Evolutionary conservation across 2,797 vertebrate genomes (phyloP), one percentile per base, ranked within the genome.

Genomic region (Scyliorhinus canicula): DNA sequence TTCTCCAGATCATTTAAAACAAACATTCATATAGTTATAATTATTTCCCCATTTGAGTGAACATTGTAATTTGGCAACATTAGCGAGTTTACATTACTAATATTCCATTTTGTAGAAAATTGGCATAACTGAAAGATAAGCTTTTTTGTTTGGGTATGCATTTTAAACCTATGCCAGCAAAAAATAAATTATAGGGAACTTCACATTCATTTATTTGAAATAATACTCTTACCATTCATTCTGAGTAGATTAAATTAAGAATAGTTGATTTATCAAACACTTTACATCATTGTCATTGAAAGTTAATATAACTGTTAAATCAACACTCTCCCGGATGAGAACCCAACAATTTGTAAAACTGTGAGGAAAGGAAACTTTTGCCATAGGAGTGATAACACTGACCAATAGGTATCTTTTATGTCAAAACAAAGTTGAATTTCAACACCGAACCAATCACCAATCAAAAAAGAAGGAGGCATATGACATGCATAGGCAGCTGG

Each of bases 171-270:
- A 91, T 91, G 88, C n/a, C 40, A 4, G 12, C 52, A 40, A 65
- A 63, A 8, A n/a, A 63, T n/a, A 91, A 65, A 44, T 91, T 44
- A 63, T 19, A 44, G 44, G 8, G n/a, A 91, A 65, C 9, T 63
- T 65, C 88, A 24, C 60, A 57, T 40, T 91, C 88, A 65, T 44
- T 91, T 91, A 91, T 44, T 91, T 40, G n/a, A 91, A 65, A 44
- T 91, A 9, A 91, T 91, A 40, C 16, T 3, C 57, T 91, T 91
- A 7, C 40, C 77, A 82, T 24, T 6, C 21, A 47, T 26, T 21
- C 5, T 47, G 21, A 82, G 44, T 82, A 82, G 71, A 91, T 65
- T 86, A 91, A 44, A 26, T 24, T 65, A 40, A 9, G 19, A 65
- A 91, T 57, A 88, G 57, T 88, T 88, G 31, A 88, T 88, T 88